These are phyloP conservation scores for Charina bottae DNA, from an alignment of 2,113 vertebrate species.

Conservation along the genomic window DNA sequence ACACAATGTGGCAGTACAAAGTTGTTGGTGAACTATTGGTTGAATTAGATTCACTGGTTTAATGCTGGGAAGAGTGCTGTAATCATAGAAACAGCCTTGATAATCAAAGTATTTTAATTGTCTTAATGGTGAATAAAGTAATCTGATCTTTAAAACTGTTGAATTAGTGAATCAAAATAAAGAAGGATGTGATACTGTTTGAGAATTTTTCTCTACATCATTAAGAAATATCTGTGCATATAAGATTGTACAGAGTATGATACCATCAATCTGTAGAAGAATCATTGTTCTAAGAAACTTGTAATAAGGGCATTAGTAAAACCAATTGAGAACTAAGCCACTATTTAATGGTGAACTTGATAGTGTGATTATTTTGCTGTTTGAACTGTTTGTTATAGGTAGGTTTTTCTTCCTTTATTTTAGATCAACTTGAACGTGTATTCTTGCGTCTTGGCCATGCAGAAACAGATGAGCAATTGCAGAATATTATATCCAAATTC, in stretches of 20 bases:
- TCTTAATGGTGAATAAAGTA: constrained; percentile 4
- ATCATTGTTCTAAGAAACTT: constrained; percentile 15
- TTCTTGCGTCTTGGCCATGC: constrained; percentile 97
- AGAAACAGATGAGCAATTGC: constrained; percentile 96
- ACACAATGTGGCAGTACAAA: too few species aligned
- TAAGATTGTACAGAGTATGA: background rate
- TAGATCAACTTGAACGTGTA: constrained; percentile 97
- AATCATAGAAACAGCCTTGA: background rate
- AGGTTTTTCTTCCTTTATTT: constrained; percentile 43
- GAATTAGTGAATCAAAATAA: background rate
- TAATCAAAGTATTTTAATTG: too few species aligned
- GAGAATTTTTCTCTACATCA: background rate
- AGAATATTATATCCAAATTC: constrained; percentile 98
- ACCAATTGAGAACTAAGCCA: background rate
- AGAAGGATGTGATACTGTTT: background rate
- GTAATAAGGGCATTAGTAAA: background rate
- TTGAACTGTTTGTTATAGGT: background rate
- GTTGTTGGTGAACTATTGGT: too few species aligned
- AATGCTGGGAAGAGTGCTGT: background rate
- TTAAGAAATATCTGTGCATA: background rate
- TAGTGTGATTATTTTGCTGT: background rate
- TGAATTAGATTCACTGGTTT: background rate
- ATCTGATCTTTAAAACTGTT: background rate
- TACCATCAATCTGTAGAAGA: background rate
- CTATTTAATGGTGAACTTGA: background rate